Conservation (phyloP, 2,888 invertebrate genomes). For the Himalopsyche japonica region DNA sequence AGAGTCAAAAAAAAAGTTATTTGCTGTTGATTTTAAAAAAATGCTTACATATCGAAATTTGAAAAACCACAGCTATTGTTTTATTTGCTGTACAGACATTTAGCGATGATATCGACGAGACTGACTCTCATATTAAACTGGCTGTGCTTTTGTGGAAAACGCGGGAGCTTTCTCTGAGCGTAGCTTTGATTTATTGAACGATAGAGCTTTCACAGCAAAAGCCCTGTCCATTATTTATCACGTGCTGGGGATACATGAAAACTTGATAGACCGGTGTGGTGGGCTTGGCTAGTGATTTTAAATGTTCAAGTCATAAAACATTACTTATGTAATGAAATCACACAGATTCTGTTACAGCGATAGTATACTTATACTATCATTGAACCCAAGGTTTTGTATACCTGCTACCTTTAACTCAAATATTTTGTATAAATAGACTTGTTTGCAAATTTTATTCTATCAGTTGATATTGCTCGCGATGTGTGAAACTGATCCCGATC, state of each 20-base stretch:
- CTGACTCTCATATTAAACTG: background rate
- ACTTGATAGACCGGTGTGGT: slow-evolving; percentile 14
- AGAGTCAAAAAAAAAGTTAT: background rate
- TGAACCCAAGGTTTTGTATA: too few relatives aligned
- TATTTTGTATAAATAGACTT: too few relatives aligned
- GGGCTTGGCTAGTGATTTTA: background rate
- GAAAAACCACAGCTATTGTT: background rate
- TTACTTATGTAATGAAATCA: too few relatives aligned
- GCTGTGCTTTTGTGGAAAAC: slow-evolving; percentile 5
- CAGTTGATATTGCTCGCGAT: too few relatives aligned
- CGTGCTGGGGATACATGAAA: slow-evolving; percentile 6
- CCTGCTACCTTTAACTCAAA: too few relatives aligned
- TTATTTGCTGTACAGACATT: background rate
- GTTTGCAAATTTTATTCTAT: too few relatives aligned
- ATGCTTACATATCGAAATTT: too few relatives aligned
- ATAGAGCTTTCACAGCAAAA: slow-evolving; percentile 6
- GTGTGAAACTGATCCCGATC: too few relatives aligned
- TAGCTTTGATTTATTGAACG: slow-evolving; percentile 26
- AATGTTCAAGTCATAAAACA: too few relatives aligned
- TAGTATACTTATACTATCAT: too few relatives aligned
- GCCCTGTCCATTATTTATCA: slow-evolving; percentile 20
- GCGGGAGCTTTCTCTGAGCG: slow-evolving; percentile 2
- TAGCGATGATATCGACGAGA: background rate
- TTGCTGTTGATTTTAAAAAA: background rate
- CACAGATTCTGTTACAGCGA: too few relatives aligned